Evolutionary conservation across 2,113 vertebrate genomes (phyloP).

Genomic region (Carassius gibelio): DNA sequence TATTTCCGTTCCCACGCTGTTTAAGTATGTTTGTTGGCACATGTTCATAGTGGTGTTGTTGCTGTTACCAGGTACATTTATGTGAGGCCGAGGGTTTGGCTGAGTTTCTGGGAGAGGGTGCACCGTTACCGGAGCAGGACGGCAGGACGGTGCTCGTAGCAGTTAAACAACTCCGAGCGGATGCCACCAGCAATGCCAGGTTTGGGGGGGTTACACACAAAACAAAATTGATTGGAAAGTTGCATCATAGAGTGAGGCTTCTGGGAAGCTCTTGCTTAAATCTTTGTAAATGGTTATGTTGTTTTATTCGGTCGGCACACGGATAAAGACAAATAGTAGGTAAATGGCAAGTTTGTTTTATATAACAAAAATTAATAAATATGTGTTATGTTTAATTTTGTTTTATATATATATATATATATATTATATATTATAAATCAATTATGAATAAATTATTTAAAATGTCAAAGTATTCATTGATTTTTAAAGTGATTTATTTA

Average conservation of each 20-base stretch:
- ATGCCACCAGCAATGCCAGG: slow-evolving; percentile 84
- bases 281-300: not conserved
- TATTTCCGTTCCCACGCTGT: not conserved
- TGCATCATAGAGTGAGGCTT: not conserved
- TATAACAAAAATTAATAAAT: no score
- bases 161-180: slow-evolving; percentile 81
- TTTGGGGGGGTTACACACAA: slow-evolving; percentile 12
- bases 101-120: slow-evolving; percentile 75
- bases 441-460: no score
- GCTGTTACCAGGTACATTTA: slow-evolving; percentile 77
- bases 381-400: no score
- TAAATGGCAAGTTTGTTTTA: no score
- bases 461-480: no score
- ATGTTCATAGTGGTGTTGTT: not conserved
- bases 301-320: not conserved
- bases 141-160: slow-evolving; percentile 76
- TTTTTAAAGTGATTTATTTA: no score
- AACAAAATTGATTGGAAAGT: not conserved
- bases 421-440: no score
- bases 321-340: not conserved
- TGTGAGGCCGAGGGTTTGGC: slow-evolving; percentile 80
- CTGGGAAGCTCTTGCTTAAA: no score
- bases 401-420: no score
- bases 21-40: not conserved
- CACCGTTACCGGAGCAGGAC: slow-evolving; percentile 69